Evolutionary conservation across 2,797 vertebrate genomes (phyloP).

Genomic region (Eulemur albifrons): DNA sequence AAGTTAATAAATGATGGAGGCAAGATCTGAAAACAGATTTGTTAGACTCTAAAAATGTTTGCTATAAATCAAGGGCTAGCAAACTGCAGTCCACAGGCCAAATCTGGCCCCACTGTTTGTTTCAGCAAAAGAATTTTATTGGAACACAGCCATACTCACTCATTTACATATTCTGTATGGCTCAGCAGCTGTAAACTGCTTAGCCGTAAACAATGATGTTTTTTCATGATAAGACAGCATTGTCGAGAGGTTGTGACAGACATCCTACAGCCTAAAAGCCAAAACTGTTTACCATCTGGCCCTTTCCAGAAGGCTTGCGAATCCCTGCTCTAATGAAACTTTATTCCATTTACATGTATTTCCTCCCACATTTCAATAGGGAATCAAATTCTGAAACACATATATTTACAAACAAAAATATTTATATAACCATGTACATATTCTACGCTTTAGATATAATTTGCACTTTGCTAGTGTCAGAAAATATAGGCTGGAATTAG

Average conservation of each 20-base stretch:
- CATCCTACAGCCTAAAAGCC: background rate
- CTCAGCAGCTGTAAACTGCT: background rate
- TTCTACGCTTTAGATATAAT: background rate
- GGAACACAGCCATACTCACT: background rate
- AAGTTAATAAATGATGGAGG: background rate
- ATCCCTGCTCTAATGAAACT: background rate
- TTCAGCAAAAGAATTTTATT: background rate
- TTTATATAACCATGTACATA: background rate
- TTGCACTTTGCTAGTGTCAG: background rate
- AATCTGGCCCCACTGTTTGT: background rate
- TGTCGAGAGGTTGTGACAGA: background rate
- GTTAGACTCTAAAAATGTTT: slow-evolving; percentile 20
- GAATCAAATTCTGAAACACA: background rate
- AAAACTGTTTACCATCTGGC: background rate
- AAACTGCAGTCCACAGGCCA: background rate
- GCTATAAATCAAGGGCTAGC: background rate
- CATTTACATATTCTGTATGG: background rate
- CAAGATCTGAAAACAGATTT: slow-evolving; percentile 1
- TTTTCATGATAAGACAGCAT: background rate
- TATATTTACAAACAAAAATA: background rate
- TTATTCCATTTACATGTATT: background rate
- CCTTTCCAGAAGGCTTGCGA: background rate
- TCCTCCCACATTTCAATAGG: background rate
- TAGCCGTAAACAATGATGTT: background rate
- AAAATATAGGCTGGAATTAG: background rate